Evolutionary conservation across 35 echinoderm and acorn worm species (phyloP).

Genomic region (Heliocidaris erythrogramma): DNA sequence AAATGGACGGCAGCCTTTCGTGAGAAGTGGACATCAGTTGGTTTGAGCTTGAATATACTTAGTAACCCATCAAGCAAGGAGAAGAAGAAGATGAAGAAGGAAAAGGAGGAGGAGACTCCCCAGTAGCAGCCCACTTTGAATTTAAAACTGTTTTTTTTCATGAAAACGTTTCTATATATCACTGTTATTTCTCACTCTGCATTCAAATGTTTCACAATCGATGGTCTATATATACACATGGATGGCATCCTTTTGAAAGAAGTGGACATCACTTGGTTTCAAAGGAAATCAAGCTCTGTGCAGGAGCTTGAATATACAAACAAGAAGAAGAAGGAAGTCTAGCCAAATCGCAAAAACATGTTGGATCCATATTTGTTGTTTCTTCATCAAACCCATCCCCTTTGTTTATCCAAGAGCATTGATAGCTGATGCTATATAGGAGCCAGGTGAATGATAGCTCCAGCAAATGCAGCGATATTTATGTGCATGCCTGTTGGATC

Average conservation of each 20-base stretch:
- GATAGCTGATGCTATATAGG: no score
- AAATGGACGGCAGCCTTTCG: neutral
- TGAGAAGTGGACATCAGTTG: neutral
- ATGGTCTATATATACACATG: neutral
- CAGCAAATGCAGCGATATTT: no score
- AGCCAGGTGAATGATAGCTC: no score
- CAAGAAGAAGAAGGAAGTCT: neutral
- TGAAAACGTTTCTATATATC: neutral
- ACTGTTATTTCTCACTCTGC: neutral
- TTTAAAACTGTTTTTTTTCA: neutral
- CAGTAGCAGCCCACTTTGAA: neutral
- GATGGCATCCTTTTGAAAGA: neutral
- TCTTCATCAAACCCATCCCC: no score
- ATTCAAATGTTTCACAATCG: neutral
- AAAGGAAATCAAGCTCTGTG: neutral
- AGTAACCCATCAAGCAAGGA: neutral
- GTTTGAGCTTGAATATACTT: neutral
- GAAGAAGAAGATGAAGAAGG: neutral
- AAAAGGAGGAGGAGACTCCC: neutral
- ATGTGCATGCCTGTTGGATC: neutral
- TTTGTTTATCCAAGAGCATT: no score
- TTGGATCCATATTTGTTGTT: neutral
- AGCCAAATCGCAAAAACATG: neutral
- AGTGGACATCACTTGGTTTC: neutral
- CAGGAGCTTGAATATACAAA: neutral